Percentiles rank a stretch among this genome's conserved stretches.
Evolutionary conservation across 2,888 invertebrate species (phyloP).

Genomic region (Clusia tigrina): DNA sequence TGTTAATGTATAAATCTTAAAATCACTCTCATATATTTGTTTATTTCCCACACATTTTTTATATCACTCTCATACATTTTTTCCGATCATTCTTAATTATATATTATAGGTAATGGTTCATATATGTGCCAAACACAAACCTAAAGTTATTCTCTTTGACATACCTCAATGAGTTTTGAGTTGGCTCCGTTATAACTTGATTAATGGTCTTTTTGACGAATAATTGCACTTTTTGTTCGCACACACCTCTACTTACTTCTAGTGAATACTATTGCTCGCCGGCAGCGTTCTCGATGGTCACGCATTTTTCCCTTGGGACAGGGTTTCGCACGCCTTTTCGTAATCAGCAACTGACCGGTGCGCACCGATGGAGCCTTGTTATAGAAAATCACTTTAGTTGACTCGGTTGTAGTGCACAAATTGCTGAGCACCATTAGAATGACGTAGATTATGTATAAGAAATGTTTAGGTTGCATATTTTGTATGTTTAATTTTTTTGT

Average conservation of each 20-base stretch:
- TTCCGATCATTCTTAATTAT: too few species aligned
- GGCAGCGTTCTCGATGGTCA: slow-evolving; percentile 56
- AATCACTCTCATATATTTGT: too few species aligned
- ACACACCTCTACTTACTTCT: slow-evolving; percentile 36
- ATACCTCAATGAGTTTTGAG: too few species aligned
- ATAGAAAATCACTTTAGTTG: slow-evolving; percentile 51
- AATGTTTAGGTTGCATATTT: slow-evolving; percentile 38
- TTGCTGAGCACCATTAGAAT: slow-evolving; percentile 40
- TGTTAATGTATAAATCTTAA: too few species aligned
- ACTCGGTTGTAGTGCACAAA: slow-evolving; percentile 29
- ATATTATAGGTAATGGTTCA: too few species aligned
- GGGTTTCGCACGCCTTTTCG: slow-evolving; percentile 39
- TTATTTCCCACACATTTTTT: too few species aligned
- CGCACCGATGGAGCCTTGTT: slow-evolving; percentile 40
- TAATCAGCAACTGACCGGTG: slow-evolving; percentile 50
- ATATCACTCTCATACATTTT: too few species aligned
- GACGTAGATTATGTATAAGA: slow-evolving; percentile 34
- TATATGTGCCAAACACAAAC: too few species aligned
- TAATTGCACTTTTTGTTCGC: background rate
- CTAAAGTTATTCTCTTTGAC: too few species aligned
- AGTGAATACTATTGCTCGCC: slow-evolving; percentile 50
- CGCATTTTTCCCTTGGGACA: slow-evolving; percentile 54
- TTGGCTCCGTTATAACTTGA: too few species aligned
- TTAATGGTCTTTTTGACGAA: too few species aligned
- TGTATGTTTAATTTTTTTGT: background rate